Evolutionary conservation across 2,113 vertebrate genomes (phyloP).

Genomic region (Ictidomys tridecemlineatus): DNA sequence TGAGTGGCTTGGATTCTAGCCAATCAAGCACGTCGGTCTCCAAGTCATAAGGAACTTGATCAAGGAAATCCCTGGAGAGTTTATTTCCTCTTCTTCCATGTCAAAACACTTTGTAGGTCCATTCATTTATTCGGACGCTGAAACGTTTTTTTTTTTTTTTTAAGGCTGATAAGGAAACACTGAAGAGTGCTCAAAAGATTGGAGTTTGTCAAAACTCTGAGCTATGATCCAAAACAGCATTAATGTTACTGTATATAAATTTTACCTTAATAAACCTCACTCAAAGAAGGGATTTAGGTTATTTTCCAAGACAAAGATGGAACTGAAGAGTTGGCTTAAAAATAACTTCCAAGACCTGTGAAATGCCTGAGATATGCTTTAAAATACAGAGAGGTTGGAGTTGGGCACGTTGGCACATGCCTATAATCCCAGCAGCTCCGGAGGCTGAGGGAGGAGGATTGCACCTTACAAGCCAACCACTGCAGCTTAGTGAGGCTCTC

Average conservation of each 20-base stretch:
- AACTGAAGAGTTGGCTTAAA: not conserved
- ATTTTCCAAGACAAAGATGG: not conserved
- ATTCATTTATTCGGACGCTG: not conserved
- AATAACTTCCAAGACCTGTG: not conserved
- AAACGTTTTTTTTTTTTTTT: not conserved
- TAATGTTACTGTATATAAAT: not conserved
- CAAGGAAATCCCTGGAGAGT: not conserved
- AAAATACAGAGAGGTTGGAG: not conserved
- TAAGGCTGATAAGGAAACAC: not conserved
- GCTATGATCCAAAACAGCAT: not conserved
- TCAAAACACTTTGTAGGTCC: not conserved
- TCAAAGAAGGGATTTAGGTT: not conserved
- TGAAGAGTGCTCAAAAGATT: not conserved
- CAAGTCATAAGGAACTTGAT: slow-evolving; percentile 11
- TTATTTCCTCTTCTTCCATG: not conserved
- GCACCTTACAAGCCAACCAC: too few species aligned
- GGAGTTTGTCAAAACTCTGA: not conserved
- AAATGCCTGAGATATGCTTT: not conserved
- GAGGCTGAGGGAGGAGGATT: too few species aligned
- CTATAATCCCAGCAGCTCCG: too few species aligned
- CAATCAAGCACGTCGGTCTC: slow-evolving; percentile 15
- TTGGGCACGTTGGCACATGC: too few species aligned
- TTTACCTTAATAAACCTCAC: not conserved
- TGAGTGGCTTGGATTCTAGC: not conserved
- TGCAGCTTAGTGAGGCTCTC: too few species aligned